Conservation (phyloP, 2,113 vertebrate species). For the Aegotheles bennettii region DNA sequence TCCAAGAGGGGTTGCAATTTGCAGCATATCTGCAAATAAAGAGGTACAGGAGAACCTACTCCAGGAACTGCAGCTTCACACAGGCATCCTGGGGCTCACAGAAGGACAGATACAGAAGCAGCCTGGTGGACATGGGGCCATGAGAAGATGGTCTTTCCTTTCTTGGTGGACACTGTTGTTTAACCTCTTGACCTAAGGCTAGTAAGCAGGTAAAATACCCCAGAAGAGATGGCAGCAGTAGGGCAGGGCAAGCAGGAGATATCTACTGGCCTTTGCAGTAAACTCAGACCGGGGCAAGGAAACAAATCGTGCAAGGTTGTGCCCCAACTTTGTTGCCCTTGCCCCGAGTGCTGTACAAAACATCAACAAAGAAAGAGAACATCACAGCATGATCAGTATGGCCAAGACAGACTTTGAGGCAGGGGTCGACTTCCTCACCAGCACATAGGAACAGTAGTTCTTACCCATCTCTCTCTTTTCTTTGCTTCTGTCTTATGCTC, state of each 20-base stretch:
- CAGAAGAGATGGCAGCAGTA: background rate
- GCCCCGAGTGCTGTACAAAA: background rate
- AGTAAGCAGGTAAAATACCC: background rate
- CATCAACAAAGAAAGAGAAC: background rate
- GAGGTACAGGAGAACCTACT: background rate
- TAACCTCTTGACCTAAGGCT: background rate
- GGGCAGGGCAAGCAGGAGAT: background rate
- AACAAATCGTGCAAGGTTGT: background rate
- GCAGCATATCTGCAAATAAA: background rate
- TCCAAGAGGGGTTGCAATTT: background rate
- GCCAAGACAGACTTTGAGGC: background rate
- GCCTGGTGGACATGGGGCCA: fast-evolving
- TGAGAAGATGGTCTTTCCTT: background rate
- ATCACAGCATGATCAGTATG: background rate
- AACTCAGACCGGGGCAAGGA: background rate
- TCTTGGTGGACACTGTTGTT: background rate
- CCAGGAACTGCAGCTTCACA: background rate
- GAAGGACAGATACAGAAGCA: background rate
- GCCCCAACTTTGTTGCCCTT: background rate
- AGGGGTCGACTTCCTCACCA: background rate
- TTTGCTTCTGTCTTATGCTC: background rate
- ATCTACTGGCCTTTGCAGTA: background rate
- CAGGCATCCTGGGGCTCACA: fast-evolving
- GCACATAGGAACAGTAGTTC: fast-evolving
- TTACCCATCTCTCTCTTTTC: background rate